Conservation (phyloP, 2,797 vertebrate genomes). For the Myotis findleyi region DNA sequence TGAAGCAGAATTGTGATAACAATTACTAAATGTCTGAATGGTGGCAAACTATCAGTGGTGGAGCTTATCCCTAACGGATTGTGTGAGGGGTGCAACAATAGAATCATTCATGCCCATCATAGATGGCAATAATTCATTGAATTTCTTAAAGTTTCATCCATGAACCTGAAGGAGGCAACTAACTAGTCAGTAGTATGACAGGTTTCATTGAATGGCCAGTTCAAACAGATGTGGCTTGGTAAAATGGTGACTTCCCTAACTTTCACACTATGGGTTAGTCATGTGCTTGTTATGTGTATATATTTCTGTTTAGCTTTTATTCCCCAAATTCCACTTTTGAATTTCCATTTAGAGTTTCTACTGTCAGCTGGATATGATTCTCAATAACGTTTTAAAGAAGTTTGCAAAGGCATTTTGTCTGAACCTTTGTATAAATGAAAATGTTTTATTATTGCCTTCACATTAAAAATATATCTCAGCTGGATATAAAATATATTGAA, state of each 20-base stretch:
- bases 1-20: background rate
- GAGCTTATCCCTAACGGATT: background rate
- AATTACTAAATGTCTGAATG: background rate
- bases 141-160: background rate
- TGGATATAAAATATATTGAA: background rate
- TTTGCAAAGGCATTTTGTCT: background rate
- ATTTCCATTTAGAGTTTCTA: background rate
- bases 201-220: background rate
- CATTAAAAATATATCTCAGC: constrained; percentile 45
- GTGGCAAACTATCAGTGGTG: background rate
- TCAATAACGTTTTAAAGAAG: background rate
- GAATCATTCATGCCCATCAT: background rate
- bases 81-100: background rate
- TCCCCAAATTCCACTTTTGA: background rate
- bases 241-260: background rate
- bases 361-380: background rate
- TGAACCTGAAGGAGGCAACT: background rate
- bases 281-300: background rate
- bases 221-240: background rate
- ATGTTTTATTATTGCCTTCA: constrained; percentile 40
- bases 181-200: background rate
- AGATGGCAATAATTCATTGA: background rate
- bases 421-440: constrained; percentile 27
- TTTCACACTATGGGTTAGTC: background rate
- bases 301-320: background rate